These are phyloP conservation scores for Melolontha melolontha DNA, from an alignment of 2,888 invertebrate genomes.

Conservation along the genomic window DNA sequence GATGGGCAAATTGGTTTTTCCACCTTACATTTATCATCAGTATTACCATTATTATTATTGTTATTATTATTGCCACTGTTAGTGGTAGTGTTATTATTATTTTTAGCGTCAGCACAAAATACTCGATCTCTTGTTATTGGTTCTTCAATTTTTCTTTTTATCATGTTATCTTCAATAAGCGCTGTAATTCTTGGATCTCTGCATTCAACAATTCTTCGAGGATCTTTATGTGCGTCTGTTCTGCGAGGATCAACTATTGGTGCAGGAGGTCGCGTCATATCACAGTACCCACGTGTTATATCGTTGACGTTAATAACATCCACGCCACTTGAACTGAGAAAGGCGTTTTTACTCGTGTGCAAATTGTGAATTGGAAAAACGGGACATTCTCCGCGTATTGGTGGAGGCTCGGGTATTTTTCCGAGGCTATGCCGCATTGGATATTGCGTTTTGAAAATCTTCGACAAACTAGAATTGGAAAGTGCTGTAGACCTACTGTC, in stretches of 20 bases:
- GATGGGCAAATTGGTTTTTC: neutral
- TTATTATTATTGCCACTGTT: neutral
- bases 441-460: neutral
- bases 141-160: neutral
- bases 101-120: neutral
- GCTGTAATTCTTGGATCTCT: too few relatives aligned
- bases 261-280: too few relatives aligned
- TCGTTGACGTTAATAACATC: too few relatives aligned
- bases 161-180: neutral
- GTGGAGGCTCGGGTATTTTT: neutral
- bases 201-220: too few relatives aligned
- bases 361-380: neutral
- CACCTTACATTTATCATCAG: neutral
- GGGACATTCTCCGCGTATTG: neutral
- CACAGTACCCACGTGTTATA: too few relatives aligned
- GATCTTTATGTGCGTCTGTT: too few relatives aligned
- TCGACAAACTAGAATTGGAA: neutral
- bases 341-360: too few relatives aligned
- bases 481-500: neutral
- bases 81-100: neutral
- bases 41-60: neutral
- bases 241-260: too few relatives aligned
- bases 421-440: neutral
- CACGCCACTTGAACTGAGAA: too few relatives aligned
- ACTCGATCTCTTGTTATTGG: neutral